Evolutionary conservation across 2,888 invertebrate species (phyloP), one percentile per base, ranked within the genome.

Genomic region (Acanthococcus lagerstroemiae): DNA sequence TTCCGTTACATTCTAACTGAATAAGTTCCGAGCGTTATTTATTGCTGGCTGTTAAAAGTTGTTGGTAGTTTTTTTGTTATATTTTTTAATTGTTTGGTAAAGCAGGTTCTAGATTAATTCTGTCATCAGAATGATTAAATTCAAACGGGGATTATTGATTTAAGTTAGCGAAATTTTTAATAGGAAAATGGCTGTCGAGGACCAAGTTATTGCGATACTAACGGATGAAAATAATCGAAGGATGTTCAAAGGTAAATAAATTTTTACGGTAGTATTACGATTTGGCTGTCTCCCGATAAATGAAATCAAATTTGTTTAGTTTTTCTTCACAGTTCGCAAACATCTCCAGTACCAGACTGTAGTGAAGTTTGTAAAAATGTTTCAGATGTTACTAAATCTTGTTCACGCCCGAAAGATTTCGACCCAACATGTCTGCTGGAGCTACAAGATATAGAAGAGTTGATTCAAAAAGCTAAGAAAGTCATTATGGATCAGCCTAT

Each of bases 401-500:
- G 52, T 12, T 30, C 63, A 9, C 27, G 44, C 4, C 52, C 63
- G 9, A 26, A 30, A 21, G 63, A 63, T 44, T 63, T 63, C 12
- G 54, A 63, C 37, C 52, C 52, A 63, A 7, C 15, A 9, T 63
- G 63, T 54, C 63, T 63, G n/a, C 37, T 63, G 4, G 44, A 50
- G n/a, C 22, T 52, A 25, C 24, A 63, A n/a, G 63, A 63, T 30
- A 37, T 63, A 21, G 15, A 30, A 5, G 4, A 9, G 54, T n/a
- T 63, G 17, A 63, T 63, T n/a, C 27, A 52, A 4, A 52, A 54
- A 37, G 27, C 52, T 15, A 37, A 17, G 19, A 17, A 52, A 0
- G 37, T 63, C 12, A 21, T 30, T 7, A 30, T 54, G 54, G 22
- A 19, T 17, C 63, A 63, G 30, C 63, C 63, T 6, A 63, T 63